Conservation (phyloP, 2,113 vertebrate genomes). For the Microtus oregoni region DNA sequence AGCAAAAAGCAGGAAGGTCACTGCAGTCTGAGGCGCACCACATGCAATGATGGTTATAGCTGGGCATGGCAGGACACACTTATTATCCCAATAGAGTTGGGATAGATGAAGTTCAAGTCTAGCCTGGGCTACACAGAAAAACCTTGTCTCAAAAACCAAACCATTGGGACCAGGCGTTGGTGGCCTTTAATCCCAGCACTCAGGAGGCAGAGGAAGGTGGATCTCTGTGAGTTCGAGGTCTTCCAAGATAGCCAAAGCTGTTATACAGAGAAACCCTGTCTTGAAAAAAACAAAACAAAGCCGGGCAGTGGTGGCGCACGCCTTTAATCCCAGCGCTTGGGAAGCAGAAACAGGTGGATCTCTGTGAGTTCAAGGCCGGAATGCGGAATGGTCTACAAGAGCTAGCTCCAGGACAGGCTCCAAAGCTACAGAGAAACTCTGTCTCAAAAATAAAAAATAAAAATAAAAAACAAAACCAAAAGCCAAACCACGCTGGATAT, state of each 20-base stretch:
- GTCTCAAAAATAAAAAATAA: too few relatives aligned
- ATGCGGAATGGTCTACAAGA: too few relatives aligned
- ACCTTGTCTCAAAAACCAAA: neutral
- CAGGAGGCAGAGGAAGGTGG: neutral
- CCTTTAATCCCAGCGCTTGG: too few relatives aligned
- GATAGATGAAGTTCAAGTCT: neutral
- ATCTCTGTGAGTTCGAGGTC: too few relatives aligned
- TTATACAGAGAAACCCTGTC: too few relatives aligned
- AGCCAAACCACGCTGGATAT: neutral
- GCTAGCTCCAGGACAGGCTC: too few relatives aligned
- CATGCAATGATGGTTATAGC: neutral
- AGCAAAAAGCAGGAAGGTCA: neutral
- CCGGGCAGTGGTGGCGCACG: too few relatives aligned
- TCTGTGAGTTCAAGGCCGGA: too few relatives aligned
- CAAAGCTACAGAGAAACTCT: too few relatives aligned
- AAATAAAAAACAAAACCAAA: neutral
- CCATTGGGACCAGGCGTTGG: neutral
- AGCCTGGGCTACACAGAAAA: neutral
- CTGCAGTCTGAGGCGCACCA: neutral
- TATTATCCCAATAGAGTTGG: neutral
- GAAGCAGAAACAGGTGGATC: too few relatives aligned
- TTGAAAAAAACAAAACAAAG: too few relatives aligned
- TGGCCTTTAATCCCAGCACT: neutral
- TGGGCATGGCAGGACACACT: neutral
- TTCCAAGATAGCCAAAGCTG: too few relatives aligned